These are phyloP conservation scores for Poecilia velifera DNA, from an alignment of 2,797 vertebrate genomes.

Conservation along the genomic window DNA sequence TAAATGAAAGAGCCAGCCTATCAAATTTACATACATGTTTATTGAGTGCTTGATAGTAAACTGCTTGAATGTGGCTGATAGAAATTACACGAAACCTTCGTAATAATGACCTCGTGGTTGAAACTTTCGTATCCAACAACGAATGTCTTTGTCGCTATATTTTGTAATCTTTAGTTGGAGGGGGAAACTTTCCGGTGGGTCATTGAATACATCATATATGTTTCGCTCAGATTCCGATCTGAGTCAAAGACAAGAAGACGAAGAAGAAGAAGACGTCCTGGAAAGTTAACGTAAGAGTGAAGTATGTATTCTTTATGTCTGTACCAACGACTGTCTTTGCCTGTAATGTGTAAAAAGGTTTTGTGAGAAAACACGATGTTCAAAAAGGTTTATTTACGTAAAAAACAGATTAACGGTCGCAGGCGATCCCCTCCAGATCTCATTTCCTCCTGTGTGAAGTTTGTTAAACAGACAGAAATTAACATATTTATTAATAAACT, in stretches of 20 bases:
- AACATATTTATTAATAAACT: not conserved
- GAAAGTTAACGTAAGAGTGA: conserved; percentile 2
- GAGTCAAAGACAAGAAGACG: not conserved
- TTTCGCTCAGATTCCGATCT: not conserved
- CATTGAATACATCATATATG: not conserved
- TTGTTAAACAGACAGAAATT: not conserved
- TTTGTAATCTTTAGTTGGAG: not conserved
- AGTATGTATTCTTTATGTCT: not conserved
- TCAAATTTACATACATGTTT: not conserved
- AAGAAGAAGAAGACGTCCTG: not conserved
- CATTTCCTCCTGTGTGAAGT: not conserved
- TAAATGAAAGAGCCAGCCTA: not conserved
- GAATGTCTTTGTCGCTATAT: not conserved
- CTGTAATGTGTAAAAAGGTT: not conserved
- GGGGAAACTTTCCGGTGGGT: not conserved
- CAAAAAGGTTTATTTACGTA: not conserved
- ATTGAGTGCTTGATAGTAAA: not conserved
- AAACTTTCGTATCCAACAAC: not conserved
- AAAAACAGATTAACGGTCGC: not conserved
- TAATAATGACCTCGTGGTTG: too few species aligned
- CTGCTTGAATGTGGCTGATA: not conserved
- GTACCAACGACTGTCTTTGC: not conserved
- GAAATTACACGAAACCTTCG: not conserved
- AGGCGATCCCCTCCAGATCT: not conserved
- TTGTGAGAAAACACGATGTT: not conserved